phyloP scores from a whole-genome alignment of 37 sponge, comb jelly and placozoan genomes.

The Beroe ovata region DNA sequence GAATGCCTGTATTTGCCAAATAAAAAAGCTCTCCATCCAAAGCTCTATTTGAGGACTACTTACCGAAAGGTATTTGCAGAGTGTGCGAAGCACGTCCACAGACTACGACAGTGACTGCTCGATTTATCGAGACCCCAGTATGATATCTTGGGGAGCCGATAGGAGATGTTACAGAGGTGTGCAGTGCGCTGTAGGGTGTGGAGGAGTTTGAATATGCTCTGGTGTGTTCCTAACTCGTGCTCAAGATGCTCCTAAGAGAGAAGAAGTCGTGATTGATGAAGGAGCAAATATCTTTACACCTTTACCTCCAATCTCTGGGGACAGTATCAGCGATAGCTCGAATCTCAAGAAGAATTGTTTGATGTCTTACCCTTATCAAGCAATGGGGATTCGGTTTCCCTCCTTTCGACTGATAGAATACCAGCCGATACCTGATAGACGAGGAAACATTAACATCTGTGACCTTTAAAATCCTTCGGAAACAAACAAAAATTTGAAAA shows the following conservation, averaged over 20 bases:
- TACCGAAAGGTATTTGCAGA: conserved; percentile 44
- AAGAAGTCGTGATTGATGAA: too few relatives aligned
- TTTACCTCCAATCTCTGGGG: too few relatives aligned
- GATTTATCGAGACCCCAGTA: conserved; percentile 59
- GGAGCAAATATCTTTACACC: too few relatives aligned
- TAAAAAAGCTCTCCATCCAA: too few relatives aligned
- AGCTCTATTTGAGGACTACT: too few relatives aligned
- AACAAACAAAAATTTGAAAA: too few relatives aligned
- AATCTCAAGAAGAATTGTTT: too few relatives aligned
- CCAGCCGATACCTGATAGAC: conserved; percentile 51
- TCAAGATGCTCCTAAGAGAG: conserved; percentile 60
- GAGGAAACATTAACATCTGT: too few relatives aligned
- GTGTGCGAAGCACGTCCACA: conserved; percentile 22
- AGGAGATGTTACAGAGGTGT: background rate
- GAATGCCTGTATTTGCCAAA: too few relatives aligned
- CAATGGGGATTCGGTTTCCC: conserved; percentile 27
- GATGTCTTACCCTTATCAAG: conserved; percentile 28
- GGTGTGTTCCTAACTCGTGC: conserved; percentile 40
- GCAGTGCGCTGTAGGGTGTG: conserved; percentile 50
- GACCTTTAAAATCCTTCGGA: too few relatives aligned
- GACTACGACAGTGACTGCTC: conserved; percentile 26
- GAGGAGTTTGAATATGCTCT: conserved; percentile 65
- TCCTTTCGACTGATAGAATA: conserved; percentile 25
- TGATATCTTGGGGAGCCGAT: conserved; percentile 15
- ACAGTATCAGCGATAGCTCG: too few relatives aligned